Evolutionary conservation across 2,797 vertebrate genomes (phyloP).

Genomic region (Galago senegalensis): DNA sequence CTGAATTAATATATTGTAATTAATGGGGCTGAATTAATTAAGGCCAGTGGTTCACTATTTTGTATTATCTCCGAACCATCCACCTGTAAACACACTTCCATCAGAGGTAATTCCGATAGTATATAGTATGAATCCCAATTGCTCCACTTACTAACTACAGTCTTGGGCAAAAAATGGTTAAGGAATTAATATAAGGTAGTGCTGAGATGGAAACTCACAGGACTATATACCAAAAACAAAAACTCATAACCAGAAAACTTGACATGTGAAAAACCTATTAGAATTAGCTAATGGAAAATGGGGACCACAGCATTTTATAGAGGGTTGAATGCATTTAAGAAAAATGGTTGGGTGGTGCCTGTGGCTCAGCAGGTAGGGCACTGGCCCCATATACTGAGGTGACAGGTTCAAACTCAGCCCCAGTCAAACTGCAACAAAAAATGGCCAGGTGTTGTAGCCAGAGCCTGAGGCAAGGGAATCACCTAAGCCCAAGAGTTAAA

Average conservation of each 20-base stretch:
- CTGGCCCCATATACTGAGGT: too few species aligned
- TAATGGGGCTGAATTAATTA: constrained; percentile 32
- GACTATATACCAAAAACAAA: not conserved
- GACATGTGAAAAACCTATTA: not conserved
- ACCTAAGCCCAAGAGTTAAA: too few species aligned
- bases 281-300: not conserved
- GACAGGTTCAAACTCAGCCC: too few species aligned
- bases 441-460: too few species aligned
- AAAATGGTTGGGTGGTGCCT: not conserved
- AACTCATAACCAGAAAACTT: not conserved
- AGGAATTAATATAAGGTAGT: not conserved
- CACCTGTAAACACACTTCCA: not conserved
- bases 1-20: constrained; percentile 1
- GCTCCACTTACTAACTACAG: not conserved
- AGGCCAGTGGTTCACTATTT: not conserved
- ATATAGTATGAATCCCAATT: not conserved
- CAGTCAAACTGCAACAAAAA: too few species aligned
- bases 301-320: not conserved
- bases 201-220: not conserved
- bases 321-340: not conserved
- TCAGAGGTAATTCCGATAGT: not conserved
- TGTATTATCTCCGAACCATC: constrained; percentile 9
- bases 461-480: too few species aligned
- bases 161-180: not conserved
- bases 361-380: too few species aligned